Evolutionary conservation across 2,113 vertebrate genomes (phyloP).

Genomic region (Labeo catla): DNA sequence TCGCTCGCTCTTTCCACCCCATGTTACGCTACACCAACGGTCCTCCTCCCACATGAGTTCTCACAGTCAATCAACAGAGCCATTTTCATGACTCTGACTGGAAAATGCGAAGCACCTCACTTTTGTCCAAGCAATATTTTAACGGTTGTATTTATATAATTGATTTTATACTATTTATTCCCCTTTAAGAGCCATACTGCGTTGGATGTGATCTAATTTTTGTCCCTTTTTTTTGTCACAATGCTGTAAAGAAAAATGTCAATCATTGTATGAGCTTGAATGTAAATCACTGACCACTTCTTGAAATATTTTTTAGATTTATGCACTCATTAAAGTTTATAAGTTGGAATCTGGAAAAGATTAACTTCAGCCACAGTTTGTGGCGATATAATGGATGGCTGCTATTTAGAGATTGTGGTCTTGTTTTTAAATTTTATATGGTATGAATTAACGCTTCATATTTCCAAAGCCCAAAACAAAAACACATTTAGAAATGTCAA

Average conservation of each 20-base stretch:
- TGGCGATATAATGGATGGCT: background rate
- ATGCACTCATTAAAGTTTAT: background rate
- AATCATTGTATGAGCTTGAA: slow-evolving; percentile 15
- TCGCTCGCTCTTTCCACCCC: slow-evolving; percentile 89
- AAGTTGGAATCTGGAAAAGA: background rate
- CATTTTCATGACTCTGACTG: background rate
- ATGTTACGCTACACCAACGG: slow-evolving; percentile 93
- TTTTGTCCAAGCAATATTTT: slow-evolving; percentile 50
- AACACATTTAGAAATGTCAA: background rate
- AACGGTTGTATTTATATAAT: slow-evolving; percentile 48
- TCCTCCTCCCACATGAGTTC: slow-evolving; percentile 85
- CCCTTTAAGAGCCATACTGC: slow-evolving; percentile 44
- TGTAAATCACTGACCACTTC: background rate
- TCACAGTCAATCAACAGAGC: background rate
- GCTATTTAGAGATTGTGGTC: background rate
- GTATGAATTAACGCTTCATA: background rate
- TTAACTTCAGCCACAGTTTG: background rate
- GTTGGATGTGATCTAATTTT: background rate
- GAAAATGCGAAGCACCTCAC: slow-evolving; percentile 2
- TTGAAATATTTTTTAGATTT: background rate
- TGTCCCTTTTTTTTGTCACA: background rate
- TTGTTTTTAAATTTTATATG: background rate
- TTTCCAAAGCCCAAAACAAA: background rate
- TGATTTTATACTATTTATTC: slow-evolving; percentile 59
- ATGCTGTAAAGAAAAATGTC: slow-evolving; percentile 2